Evolutionary conservation across 2,113 vertebrate species (phyloP), one percentile per base, ranked within the genome.

Genomic region (Phalacrocorax aristotelis): DNA sequence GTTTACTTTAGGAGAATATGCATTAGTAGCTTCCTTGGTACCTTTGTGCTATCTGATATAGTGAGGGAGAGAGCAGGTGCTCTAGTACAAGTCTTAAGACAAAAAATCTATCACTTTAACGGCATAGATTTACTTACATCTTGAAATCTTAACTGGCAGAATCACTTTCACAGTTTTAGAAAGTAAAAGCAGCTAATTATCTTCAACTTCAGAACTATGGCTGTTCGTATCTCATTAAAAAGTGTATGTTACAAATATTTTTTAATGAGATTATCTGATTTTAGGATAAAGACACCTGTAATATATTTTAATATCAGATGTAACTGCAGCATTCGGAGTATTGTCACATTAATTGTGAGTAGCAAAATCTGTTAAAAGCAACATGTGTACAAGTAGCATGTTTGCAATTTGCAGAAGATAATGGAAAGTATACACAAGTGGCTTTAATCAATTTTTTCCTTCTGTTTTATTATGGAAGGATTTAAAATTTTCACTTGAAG

Each of bases 401-500:
- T 69, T 51, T 90, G 42, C 54, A 58, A 9, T 90, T 87, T 46
- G 49, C 29, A 55, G 78, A 71, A 81, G 40, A 22, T 69, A 65
- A 69, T 40, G 38, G 44, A 48, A 72, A 83, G 60, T 76, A 54
- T 71, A 68, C 10, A 58, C 44, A n/a, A 83, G 64, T 68, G 13
- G 26, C 79, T 83, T 44, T 69, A 49, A 42, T 87, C 11, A 34
- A 2, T 95, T 81, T 60, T 92, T 94, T 85, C 90, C 69, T 95
- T 95, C 62, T 85, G 4, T 75, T 95, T 97, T 91, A 46, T 83
- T 27, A 29, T 89, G 83, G 52, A 96, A 99, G 99, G 99, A 99
- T 94, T 97, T 99, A 78, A 98, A 98, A 61, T 98, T 99, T 88
- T 96, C 97, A 69, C 97, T 99, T 93, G 98, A 99, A 90, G 98